phyloP scores from a whole-genome alignment of 2,797 vertebrate genomes.

The Danio tinwini region DNA sequence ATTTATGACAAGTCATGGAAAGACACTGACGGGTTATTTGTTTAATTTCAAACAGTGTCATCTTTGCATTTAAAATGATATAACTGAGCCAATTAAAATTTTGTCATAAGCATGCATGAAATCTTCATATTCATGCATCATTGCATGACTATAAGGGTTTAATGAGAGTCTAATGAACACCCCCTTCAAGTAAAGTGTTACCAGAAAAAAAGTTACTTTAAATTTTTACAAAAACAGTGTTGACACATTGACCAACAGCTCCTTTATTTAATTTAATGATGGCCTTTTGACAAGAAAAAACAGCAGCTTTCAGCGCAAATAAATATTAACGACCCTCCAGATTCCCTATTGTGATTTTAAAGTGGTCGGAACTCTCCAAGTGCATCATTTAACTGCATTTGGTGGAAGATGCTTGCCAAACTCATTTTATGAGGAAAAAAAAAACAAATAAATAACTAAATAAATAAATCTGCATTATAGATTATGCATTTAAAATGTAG shows the following conservation, averaged over 20 bases:
- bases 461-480: conserved; percentile 17
- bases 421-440: background rate
- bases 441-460: background rate
- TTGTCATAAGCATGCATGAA: too few species aligned
- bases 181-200: too few species aligned
- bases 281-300: background rate
- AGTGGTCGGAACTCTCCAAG: conserved; percentile 40
- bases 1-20: background rate
- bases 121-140: too few species aligned
- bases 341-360: conserved; percentile 29
- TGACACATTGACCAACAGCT: background rate
- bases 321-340: conserved; percentile 37
- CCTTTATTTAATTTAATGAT: conserved; percentile 26
- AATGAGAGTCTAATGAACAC: too few species aligned
- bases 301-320: conserved; percentile 26
- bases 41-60: background rate
- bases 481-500: background rate
- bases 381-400: conserved; percentile 23
- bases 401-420: background rate
- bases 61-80: too few species aligned
- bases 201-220: background rate
- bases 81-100: too few species aligned
- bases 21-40: background rate
- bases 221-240: background rate
- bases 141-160: too few species aligned